Evolutionary conservation across 2,797 vertebrate species (phyloP), one percentile per base, ranked within the genome.

Genomic region (Ambastaia sidthimunki): DNA sequence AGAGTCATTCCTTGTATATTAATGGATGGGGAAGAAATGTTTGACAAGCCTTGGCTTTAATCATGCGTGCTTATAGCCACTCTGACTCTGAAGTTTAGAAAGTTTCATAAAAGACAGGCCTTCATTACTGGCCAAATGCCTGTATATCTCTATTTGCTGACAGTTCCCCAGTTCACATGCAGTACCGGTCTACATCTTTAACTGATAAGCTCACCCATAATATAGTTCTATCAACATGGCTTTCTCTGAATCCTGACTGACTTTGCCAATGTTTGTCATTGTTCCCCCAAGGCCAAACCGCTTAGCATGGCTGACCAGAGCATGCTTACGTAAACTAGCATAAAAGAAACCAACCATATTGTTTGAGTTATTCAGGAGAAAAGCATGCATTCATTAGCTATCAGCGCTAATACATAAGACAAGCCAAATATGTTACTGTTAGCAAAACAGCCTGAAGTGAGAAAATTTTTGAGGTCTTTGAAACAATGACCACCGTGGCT

Each of bases 321-420:
- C 69, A 72, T 21, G 55, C 19, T 62, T 60, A 71, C 48, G 48
- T 57, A 77, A 75, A 86, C 78, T 16, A 13, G 41, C 67, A 80
- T 21, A 57, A 60, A 34, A 52, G 52, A 69, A 74, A 74, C 48
- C 16, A 7, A 69, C 65, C 47, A 72, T 52, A 66, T 69, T 55
- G 60, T 74, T 66, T 3, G 9, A 13, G 31, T 71, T 55, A 62
- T 73, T 81, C 66, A 59, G 71, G 41, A 15, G 34, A 50, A 81
- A 80, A 74, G 55, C 72, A 80, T 59, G 73, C 70, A 80, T 73
- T 31, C 47, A 76, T 82, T 71, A 82, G 57, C 50, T 21, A 69
- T 12, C 37, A 62, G 47, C 28, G 10, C 62, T 41, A 73, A 76
- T 65, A 67, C 34, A 78, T 71, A 62, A 71, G 47, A 73, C 63